phyloP scores from a whole-genome alignment of 2,797 vertebrate genomes.

The Pygocentrus nattereri region DNA sequence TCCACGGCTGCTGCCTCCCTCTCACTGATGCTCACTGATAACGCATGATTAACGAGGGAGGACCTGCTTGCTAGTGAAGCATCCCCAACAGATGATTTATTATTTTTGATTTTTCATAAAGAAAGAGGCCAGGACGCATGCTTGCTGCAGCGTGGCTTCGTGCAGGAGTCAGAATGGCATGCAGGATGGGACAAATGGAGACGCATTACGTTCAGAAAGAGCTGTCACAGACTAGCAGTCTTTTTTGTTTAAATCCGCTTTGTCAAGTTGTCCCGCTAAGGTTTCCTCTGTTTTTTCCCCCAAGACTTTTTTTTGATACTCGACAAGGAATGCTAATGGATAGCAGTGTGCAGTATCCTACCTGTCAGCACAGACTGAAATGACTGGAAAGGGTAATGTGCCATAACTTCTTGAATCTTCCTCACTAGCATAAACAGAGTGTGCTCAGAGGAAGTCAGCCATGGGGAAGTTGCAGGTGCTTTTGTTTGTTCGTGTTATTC shows the following conservation, averaged over 20 bases:
- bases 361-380: conserved; percentile 80
- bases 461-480: conserved; percentile 64
- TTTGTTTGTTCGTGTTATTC: conserved; percentile 41
- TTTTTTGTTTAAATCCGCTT: conserved; percentile 81
- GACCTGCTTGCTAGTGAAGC: conserved; percentile 76
- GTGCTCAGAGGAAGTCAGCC: conserved; percentile 57
- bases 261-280: conserved; percentile 76
- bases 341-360: conserved; percentile 76
- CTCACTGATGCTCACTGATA: conserved; percentile 82
- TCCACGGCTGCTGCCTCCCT: neutral
- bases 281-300: conserved; percentile 4
- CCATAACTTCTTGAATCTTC: conserved; percentile 62
- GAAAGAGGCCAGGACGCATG: conserved; percentile 33
- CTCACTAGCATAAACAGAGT: conserved; percentile 46
- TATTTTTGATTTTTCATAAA: conserved; percentile 80
- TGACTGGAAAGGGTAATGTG: conserved; percentile 79
- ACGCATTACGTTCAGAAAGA: conserved; percentile 82
- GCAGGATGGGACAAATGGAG: conserved; percentile 89
- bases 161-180: conserved; percentile 81
- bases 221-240: conserved; percentile 78
- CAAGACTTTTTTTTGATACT: conserved; percentile 3
- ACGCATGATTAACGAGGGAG: conserved; percentile 88
- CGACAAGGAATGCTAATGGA: conserved; percentile 80
- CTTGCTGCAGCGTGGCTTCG: conserved; percentile 78
- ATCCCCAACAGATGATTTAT: conserved; percentile 88